Evolutionary conservation across 35 echinoderm and acorn worm genomes (phyloP).

Genomic region (Chiridota heheva): DNA sequence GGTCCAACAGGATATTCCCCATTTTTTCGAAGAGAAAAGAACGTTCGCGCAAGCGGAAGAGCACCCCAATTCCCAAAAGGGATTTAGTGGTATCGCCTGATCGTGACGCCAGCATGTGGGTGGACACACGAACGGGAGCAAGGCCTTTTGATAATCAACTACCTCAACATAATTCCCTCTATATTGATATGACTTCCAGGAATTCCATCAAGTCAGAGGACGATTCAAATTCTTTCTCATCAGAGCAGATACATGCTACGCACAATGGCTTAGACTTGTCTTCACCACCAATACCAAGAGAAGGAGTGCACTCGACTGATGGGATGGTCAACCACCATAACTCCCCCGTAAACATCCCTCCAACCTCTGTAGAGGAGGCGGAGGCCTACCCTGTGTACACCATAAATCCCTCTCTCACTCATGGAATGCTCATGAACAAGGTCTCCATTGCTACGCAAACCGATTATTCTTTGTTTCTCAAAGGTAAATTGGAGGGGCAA

Average conservation of each 20-base stretch:
- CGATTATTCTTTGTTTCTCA: neutral
- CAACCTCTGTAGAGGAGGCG: constrained; percentile 16
- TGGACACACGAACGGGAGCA: constrained; percentile 57
- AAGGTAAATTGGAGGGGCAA: constrained; percentile 42
- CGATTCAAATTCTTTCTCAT: neutral
- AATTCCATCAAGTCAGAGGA: constrained; percentile 27
- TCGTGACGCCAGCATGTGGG: constrained; percentile 54
- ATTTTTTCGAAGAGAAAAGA: constrained; percentile 71
- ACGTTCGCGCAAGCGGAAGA: constrained; percentile 80
- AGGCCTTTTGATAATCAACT: constrained; percentile 27
- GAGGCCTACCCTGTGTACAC: constrained; percentile 35
- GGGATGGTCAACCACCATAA: constrained; percentile 39
- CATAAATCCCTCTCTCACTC: neutral
- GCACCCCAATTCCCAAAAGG: constrained; percentile 69
- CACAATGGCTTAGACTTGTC: constrained; percentile 42
- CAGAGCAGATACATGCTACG: constrained; percentile 11
- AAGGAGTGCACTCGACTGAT: constrained; percentile 19
- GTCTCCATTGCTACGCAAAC: constrained; percentile 54
- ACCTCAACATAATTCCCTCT: too few relatives aligned
- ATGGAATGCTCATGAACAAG: constrained; percentile 19
- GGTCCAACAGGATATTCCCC: too few relatives aligned
- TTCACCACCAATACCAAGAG: neutral
- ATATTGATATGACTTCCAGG: too few relatives aligned
- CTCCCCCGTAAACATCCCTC: constrained; percentile 9
- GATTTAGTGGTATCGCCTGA: constrained; percentile 77